A percentile compares a stretch with the other conserved stretches of the same genome.
phyloP scores from a whole-genome alignment of 2,797 vertebrate genomes.

The Diglossa cyanea region DNA sequence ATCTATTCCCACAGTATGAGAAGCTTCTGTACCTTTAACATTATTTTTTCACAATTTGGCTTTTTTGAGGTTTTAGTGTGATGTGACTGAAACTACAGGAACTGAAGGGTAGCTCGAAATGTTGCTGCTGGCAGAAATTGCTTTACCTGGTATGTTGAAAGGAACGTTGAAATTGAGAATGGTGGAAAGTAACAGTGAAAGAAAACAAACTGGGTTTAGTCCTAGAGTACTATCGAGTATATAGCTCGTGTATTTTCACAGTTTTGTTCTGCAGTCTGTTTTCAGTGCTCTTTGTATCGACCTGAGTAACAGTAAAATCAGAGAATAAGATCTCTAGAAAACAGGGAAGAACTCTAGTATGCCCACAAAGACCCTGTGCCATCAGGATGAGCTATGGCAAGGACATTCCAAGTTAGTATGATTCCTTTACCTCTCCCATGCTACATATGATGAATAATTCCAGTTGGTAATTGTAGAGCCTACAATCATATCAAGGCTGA shows the following conservation, averaged over 20 bases:
- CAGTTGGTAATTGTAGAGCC: background rate
- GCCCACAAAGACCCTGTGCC: background rate
- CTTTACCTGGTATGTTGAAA: background rate
- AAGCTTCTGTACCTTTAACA: background rate
- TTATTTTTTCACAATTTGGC: background rate
- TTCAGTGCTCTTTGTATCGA: background rate
- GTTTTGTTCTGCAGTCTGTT: background rate
- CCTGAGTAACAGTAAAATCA: background rate
- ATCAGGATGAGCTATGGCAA: background rate
- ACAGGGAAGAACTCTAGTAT: background rate
- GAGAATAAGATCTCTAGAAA: background rate
- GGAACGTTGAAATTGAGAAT: accelerated
- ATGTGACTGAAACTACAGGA: background rate
- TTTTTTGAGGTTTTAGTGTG: background rate
- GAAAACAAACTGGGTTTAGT: background rate
- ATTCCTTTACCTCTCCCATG: background rate
- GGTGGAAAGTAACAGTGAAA: background rate
- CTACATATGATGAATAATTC: background rate
- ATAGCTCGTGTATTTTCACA: background rate
- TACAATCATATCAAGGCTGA: background rate
- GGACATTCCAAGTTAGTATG: background rate
- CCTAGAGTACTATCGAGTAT: background rate
- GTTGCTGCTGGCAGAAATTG: background rate
- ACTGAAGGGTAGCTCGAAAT: background rate
- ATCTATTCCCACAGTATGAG: background rate